phyloP scores from a whole-genome alignment of 2,113 vertebrate genomes.

The Chamaea fasciata region DNA sequence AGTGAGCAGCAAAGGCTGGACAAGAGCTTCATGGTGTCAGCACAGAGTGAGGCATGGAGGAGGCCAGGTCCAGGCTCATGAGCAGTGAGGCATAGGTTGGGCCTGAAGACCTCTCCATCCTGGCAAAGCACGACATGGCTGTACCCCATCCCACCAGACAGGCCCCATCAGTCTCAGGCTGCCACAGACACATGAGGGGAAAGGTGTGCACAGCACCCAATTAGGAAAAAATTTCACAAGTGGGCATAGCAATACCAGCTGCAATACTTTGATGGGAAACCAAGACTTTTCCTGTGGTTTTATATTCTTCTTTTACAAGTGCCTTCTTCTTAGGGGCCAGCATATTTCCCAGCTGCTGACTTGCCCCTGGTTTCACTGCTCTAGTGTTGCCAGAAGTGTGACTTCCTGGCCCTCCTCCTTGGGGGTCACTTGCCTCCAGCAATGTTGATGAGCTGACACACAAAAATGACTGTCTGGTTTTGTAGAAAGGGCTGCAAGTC shows the following conservation, averaged over 20 bases:
- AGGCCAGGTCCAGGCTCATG: background rate
- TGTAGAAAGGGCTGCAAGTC: background rate
- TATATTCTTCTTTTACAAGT: background rate
- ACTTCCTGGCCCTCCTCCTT: background rate
- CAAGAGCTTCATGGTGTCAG: background rate
- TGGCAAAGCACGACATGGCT: background rate
- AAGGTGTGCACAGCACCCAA: background rate
- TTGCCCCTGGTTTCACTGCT: too few species aligned
- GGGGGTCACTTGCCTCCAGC: background rate
- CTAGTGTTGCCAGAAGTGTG: background rate
- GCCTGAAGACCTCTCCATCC: background rate
- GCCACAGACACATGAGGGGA: background rate
- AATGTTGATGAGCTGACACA: fast-evolving
- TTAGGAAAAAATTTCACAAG: background rate
- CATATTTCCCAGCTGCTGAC: background rate
- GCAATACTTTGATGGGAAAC: background rate
- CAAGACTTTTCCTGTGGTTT: background rate
- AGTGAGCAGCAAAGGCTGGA: background rate
- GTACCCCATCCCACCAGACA: background rate
- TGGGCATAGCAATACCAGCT: background rate
- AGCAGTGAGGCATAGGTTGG: fast-evolving
- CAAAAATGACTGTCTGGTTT: background rate
- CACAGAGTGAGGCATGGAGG: background rate
- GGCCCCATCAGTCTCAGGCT: background rate
- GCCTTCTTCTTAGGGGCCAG: background rate